These are phyloP conservation scores for Peromyscus nudipes DNA, from an alignment of 2,797 vertebrate species.

Conservation along the genomic window DNA sequence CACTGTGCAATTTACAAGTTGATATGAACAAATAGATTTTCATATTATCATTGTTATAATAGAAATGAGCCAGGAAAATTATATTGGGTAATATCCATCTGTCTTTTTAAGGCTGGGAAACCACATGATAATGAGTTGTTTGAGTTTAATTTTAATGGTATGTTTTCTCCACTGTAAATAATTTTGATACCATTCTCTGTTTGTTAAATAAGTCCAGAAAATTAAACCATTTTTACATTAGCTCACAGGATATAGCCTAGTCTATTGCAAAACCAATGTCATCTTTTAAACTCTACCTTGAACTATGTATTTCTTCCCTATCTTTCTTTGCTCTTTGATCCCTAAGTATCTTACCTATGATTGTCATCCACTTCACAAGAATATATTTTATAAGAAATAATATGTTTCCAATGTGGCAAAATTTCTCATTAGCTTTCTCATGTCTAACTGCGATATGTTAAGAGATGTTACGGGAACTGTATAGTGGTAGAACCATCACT, in stretches of 20 bases:
- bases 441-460: neutral
- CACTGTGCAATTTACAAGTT: neutral
- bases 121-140: neutral
- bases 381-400: slow-evolving; percentile 15
- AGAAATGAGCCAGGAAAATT: neutral
- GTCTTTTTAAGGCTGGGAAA: neutral
- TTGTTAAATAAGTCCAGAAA: slow-evolving; percentile 34
- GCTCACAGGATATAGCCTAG: neutral
- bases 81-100: neutral
- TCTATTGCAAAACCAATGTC: neutral
- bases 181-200: neutral
- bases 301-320: neutral
- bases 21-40: neutral
- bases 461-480: neutral
- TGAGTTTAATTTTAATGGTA: slow-evolving; percentile 43
- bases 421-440: neutral
- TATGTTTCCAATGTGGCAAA: neutral
- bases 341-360: neutral
- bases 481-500: neutral
- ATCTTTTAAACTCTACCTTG: neutral
- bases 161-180: slow-evolving; percentile 26
- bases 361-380: neutral
- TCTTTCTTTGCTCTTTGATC: neutral
- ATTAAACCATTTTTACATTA: neutral
- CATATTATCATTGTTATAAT: neutral